Conservation (phyloP, 1,140 invertebrate species). For the Drusus annulatus region DNA sequence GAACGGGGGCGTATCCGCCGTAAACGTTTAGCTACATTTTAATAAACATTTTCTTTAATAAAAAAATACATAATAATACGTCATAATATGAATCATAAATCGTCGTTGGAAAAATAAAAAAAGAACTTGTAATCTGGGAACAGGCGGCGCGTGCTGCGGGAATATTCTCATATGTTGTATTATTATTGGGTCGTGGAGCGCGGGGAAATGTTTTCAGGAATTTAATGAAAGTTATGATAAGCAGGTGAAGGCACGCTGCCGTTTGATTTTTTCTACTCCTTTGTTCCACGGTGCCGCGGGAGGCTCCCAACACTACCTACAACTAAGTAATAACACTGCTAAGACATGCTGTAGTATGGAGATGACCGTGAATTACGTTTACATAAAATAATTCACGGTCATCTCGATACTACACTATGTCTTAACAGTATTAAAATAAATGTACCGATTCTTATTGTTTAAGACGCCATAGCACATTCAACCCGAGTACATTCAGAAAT, state of each 20-base stretch:
- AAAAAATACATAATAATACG: conserved; percentile 26
- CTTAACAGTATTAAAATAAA: too few relatives aligned
- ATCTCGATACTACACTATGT: too few relatives aligned
- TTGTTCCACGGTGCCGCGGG: conserved; percentile 3
- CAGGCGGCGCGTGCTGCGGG: conserved; percentile 16
- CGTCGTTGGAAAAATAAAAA: conserved; percentile 28
- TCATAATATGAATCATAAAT: conserved; percentile 35
- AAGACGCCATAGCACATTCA: too few relatives aligned
- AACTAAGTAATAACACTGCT: too few relatives aligned
- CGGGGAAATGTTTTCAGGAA: conserved; percentile 41
- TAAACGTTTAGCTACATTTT: conserved; percentile 5
- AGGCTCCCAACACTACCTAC: too few relatives aligned
- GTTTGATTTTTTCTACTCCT: conserved; percentile 24
- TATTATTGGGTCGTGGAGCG: not conserved
- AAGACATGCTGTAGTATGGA: too few relatives aligned
- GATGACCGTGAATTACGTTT: too few relatives aligned
- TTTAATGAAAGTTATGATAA: conserved; percentile 36
- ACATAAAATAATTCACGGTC: too few relatives aligned
- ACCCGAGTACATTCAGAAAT: too few relatives aligned
- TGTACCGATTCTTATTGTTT: too few relatives aligned
- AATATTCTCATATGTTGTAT: not conserved
- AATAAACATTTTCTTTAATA: conserved; percentile 33
- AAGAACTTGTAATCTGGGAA: conserved; percentile 19
- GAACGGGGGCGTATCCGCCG: not conserved
- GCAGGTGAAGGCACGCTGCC: conserved; percentile 2